Percentiles rank a stretch among this genome's conserved stretches.
phyloP scores from a whole-genome alignment of 2,113 vertebrate genomes.

The Panthera tigris region DNA sequence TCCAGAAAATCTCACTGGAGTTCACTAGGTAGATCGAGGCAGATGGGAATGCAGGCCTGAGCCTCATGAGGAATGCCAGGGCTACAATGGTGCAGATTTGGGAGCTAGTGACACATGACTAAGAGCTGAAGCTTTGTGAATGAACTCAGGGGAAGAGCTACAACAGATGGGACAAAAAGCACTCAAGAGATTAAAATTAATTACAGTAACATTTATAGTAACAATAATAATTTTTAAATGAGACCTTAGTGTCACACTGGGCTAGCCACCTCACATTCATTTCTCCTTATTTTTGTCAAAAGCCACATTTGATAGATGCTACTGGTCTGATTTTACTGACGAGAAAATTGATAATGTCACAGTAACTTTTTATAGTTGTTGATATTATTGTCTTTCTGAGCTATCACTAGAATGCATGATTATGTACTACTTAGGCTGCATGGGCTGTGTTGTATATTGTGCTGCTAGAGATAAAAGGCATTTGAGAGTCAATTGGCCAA shows the following conservation, averaged over 20 bases:
- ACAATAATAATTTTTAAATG: background rate
- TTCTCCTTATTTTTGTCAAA: background rate
- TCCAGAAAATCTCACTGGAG: background rate
- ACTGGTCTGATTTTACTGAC: background rate
- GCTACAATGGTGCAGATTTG: background rate
- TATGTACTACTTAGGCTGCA: background rate
- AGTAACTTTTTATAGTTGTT: background rate
- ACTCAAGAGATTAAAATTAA: background rate
- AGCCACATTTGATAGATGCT: background rate
- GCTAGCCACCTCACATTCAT: background rate
- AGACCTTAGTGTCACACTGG: background rate
- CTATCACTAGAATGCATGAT: background rate
- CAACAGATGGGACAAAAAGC: background rate
- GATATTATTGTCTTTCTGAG: background rate
- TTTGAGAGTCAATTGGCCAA: background rate
- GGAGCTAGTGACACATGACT: background rate
- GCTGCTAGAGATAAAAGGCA: background rate
- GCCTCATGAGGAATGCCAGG: rapidly evolving
- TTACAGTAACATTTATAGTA: background rate
- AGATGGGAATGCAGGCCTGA: background rate
- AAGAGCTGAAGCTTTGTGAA: background rate
- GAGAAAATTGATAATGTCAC: background rate
- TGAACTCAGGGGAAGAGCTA: background rate
- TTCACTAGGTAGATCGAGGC: background rate
- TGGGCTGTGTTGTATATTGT: background rate